A percentile compares a stretch with the other conserved stretches of the same genome.
phyloP scores from a whole-genome alignment of 2,888 invertebrate species.

The Amphipyra tragopoginis region DNA sequence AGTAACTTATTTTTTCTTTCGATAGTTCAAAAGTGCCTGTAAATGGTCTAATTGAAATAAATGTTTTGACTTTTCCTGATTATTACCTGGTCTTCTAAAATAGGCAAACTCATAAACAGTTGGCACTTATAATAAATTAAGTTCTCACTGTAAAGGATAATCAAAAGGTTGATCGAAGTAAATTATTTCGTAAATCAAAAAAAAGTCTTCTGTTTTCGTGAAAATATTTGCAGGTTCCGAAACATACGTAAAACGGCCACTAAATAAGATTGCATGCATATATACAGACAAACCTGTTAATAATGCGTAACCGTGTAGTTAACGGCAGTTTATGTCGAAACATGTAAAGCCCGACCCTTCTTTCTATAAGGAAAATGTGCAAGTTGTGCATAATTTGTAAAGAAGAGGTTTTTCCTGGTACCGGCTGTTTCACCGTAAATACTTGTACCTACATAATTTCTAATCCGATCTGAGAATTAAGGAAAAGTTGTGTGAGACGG shows the following conservation, averaged over 20 bases:
- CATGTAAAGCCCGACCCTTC: constrained; percentile 26
- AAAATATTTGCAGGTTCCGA: neutral
- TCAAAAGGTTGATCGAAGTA: too few species aligned
- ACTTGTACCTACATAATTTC: neutral
- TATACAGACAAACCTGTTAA: constrained; percentile 34
- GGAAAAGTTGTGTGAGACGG: neutral
- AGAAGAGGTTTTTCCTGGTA: constrained; percentile 40
- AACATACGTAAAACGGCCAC: too few species aligned
- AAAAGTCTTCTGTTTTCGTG: neutral
- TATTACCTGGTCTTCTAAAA: too few species aligned
- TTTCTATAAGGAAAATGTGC: constrained; percentile 52
- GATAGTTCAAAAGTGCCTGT: too few species aligned
- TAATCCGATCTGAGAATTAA: neutral
- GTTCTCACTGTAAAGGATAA: too few species aligned
- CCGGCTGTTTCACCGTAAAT: constrained; percentile 20
- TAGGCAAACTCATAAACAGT: too few species aligned
- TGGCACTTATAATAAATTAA: too few species aligned
- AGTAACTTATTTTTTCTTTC: too few species aligned
- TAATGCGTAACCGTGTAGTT: constrained; percentile 29
- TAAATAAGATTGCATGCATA: constrained; percentile 19
- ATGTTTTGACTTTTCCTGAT: too few species aligned
- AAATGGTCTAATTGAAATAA: too few species aligned
- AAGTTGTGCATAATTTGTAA: constrained; percentile 33
- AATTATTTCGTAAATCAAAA: too few species aligned
- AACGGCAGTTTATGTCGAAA: constrained; percentile 40